Base-by-base conservation (phyloP, 1,140 invertebrate genomes). In the Saccostrea echinata region DNA sequence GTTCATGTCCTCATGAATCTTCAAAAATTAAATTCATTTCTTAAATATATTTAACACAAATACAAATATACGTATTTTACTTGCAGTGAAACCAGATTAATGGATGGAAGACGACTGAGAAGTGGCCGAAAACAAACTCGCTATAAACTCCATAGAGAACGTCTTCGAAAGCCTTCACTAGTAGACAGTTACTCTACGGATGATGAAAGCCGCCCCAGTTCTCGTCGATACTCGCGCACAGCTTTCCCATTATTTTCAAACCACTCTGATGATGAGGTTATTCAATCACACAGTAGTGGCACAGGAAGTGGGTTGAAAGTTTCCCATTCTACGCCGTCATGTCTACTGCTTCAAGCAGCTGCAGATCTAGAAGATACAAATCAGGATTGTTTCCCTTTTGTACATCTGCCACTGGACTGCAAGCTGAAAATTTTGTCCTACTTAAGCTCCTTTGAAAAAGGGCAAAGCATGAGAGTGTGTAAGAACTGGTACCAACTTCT, bases 361-460 rank as follows among this genome's bases (percentile, higher is more conserved):
- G 68, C 43, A 43, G 43, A 43, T 43, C 43, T 27, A 84, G 64
- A 84, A 76, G 84, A 80, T 82, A 51, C 21, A 0, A 57, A 53
- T n/a, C 8, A 16, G 3, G 80, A 89, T n/a, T 16, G 68, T 21
- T 94, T 94, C 85, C 92, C 92, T 35, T 94, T 94, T 86, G 85
- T 92, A 21, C 82, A 85, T n/a, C 86, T 95, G 18, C 94, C 94
- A 13, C 85, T 89, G 55, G 91, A 93, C 52, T 93, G 92, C 84
- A 92, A 94, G 89, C 83, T 94, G 16, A 94, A 93, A 71, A 89
- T 95, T 35, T 95, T 94, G 83, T 89, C 91, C 8, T 94, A 91
- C 55, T 86, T 95, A 16, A 88, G 82, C 24, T 89, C 91, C n/a
- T 84, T 90, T 57, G 92, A 94, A 30, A 93, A 94, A 84, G 94